Evolutionary conservation across 37 sponge, comb jelly and placozoan genomes (phyloP).

Genomic region (Chondrosia reniformis): DNA sequence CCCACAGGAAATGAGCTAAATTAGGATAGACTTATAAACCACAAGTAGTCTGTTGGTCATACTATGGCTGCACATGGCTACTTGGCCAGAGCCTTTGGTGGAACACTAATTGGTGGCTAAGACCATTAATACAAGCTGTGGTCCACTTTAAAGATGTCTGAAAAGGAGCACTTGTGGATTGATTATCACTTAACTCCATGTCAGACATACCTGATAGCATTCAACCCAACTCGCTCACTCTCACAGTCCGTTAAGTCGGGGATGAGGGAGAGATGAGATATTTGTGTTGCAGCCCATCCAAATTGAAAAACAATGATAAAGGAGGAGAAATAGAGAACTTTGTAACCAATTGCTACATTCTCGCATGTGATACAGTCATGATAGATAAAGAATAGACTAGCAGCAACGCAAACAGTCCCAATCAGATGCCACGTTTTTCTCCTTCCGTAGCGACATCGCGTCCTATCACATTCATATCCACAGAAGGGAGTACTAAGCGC

Average conservation of each 20-base stretch:
- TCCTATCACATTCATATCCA: constrained; percentile 82
- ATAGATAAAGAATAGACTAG: constrained; percentile 86
- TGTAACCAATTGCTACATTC: constrained; percentile 11
- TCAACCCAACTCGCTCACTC: constrained; percentile 86
- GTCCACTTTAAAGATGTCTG: too few species aligned
- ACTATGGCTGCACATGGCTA: too few species aligned
- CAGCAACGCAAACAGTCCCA: constrained; percentile 76
- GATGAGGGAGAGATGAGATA: constrained; percentile 94
- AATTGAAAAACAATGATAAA: constrained; percentile 91
- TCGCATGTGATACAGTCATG: constrained; percentile 75
- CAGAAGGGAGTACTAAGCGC: constrained; percentile 83
- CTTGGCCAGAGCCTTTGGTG: too few species aligned
- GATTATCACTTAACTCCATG: too few species aligned
- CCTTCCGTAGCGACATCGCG: constrained; percentile 68
- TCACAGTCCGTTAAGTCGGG: constrained; percentile 78
- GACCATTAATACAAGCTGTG: too few species aligned
- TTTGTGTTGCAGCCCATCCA: constrained; percentile 96
- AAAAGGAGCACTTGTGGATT: too few species aligned
- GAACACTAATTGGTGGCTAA: too few species aligned
- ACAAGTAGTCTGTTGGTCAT: too few species aligned
- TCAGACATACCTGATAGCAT: constrained; percentile 85
- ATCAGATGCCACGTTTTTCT: constrained; percentile 92
- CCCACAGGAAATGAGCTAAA: too few species aligned
- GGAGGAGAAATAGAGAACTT: constrained; percentile 64
- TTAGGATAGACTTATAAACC: too few species aligned